These are phyloP conservation scores for Scaptomyza graminum DNA, from an alignment of 1,140 invertebrate species.

Conservation along the genomic window DNA sequence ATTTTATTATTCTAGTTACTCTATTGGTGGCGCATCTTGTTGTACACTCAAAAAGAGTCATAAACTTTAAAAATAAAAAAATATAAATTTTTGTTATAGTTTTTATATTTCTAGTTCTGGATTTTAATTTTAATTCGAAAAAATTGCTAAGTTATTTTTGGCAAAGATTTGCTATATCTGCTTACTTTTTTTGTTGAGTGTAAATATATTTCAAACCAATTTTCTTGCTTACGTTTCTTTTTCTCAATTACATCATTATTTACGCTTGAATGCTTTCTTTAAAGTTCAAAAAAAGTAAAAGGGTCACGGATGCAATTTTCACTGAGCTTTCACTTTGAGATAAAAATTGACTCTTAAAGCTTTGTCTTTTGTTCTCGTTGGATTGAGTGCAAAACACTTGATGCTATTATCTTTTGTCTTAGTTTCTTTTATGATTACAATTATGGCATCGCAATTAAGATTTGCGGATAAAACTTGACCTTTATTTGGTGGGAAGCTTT, in stretches of 20 bases:
- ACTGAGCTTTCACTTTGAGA: constrained; percentile 28
- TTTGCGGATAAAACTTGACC: constrained; percentile 68
- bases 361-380: constrained; percentile 33
- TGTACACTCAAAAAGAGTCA: constrained; percentile 19
- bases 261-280: constrained; percentile 29
- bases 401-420: constrained; percentile 35
- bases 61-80: background rate
- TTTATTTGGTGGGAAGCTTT: constrained; percentile 25
- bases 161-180: no score
- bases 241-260: constrained; percentile 73
- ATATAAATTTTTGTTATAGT: no score
- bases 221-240: constrained; percentile 42
- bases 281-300: constrained; percentile 1
- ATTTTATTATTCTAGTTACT: no score
- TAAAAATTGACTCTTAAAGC: background rate
- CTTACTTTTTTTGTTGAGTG: background rate
- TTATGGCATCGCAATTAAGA: constrained; percentile 62
- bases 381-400: constrained; percentile 48
- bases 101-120: no score
- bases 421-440: constrained; percentile 37
- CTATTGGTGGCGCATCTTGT: constrained; percentile 57
- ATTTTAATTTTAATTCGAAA: no score
- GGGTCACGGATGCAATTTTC: constrained; percentile 33
- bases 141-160: no score
- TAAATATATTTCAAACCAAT: background rate